Base-by-base conservation (phyloP, 2,888 invertebrate species). In the Ichneumoninae sp. region DNA sequence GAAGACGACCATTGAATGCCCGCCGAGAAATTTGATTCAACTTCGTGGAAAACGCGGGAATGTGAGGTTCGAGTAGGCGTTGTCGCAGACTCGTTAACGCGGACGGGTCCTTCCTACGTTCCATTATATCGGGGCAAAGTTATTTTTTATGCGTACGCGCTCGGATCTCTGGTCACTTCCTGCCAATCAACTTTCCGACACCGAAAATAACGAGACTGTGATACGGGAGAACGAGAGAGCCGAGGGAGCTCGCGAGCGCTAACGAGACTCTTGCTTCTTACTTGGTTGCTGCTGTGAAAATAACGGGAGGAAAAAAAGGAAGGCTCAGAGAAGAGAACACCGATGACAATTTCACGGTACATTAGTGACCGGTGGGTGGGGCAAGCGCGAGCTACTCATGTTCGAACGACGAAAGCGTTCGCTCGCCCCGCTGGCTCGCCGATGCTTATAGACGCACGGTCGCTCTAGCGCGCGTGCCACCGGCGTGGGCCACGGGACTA, bases 281-380 rank as follows among this genome's bases (percentile, higher is more conserved):
- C 82, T 63, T 16, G 4, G 83, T 57, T 71, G 70, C 57, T 52
- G 73, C 66, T 74, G 36, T 75, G 82, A 77, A 87, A 86, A 89
- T 84, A 86, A 88, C 83, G 81, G 30, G 30, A 60, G 60, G 26
- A 60, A 60, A 81, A 75, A 75, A 68, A 60, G 44, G 19, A 74
- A 47, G 44, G 44, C 44, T 16, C 33, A 77, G 63, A 52, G 81
- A 85, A 86, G 86, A 87, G 80, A 86, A 84, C 63, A 68, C 82
- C 88, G 89, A 91, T 90, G 93, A 92, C 92, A 92, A 93, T 93
- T 93, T 93, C 90, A 93, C 91, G 93, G 89, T 90, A 90, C 91
- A 91, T 93, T 92, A 92, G 89, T 87, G 88, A 84, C 78, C 86
- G 77, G 86, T 91, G 89, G 91, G 91, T 88, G 91, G 90, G 86